Evolutionary conservation across 2,113 vertebrate species (phyloP).

Genomic region (Laticauda laticaudata): DNA sequence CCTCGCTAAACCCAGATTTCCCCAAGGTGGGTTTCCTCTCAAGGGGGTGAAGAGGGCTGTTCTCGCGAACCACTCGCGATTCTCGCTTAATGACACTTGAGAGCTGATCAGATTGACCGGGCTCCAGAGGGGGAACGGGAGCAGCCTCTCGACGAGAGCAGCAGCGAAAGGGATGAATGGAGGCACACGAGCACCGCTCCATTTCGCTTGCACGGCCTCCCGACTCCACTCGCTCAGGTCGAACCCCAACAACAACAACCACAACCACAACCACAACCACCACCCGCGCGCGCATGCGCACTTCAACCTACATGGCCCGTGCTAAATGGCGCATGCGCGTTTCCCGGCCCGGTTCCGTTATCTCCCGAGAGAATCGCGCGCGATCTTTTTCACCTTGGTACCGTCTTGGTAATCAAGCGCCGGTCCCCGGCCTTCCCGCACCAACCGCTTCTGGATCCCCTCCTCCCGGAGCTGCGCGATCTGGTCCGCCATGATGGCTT

Average conservation of each 20-base stretch:
- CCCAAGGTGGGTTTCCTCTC: too few relatives aligned
- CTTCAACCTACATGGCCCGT: not conserved
- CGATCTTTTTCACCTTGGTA: conserved; percentile 79
- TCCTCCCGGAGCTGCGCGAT: conserved; percentile 77
- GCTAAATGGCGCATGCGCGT: conserved; percentile 50
- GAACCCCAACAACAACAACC: too few relatives aligned
- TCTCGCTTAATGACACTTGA: not conserved
- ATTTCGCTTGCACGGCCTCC: too few relatives aligned
- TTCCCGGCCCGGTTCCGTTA: not conserved
- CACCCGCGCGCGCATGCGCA: conserved; percentile 15
- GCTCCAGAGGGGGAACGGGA: not conserved
- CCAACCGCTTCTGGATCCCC: conserved; percentile 83
- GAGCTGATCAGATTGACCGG: not conserved
- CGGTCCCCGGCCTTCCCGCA: conserved; percentile 77
- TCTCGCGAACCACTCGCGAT: not conserved
- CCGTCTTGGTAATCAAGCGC: conserved; percentile 79
- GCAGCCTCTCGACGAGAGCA: too few relatives aligned
- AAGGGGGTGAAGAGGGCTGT: not conserved
- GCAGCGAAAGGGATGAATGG: too few relatives aligned
- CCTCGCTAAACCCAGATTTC: not conserved
- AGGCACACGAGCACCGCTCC: too few relatives aligned
- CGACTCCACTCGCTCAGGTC: too few relatives aligned
- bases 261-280: too few relatives aligned
- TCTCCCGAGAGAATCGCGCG: not conserved
- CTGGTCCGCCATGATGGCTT: conserved; percentile 82